phyloP scores from a whole-genome alignment of 2,113 vertebrate genomes.

The Suricata suricatta region DNA sequence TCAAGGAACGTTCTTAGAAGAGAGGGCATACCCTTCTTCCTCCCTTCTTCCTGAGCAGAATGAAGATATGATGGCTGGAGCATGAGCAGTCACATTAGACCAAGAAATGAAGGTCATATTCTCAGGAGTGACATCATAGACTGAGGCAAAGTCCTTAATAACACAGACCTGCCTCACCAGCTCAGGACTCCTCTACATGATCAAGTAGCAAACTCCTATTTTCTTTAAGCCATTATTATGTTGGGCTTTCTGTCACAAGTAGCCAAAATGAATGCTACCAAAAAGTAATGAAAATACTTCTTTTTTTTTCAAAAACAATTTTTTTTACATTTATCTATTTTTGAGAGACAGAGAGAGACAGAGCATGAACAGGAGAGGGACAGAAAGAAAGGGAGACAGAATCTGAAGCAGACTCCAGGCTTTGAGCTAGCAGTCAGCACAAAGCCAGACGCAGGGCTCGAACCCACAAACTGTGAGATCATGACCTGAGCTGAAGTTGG shows the following conservation, averaged over 20 bases:
- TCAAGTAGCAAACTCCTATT: neutral
- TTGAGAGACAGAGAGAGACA: too few relatives aligned
- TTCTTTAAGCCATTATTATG: neutral
- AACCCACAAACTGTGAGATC: too few relatives aligned
- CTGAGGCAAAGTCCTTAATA: neutral
- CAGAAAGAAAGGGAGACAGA: too few relatives aligned
- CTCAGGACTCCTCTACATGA: neutral
- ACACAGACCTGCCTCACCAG: neutral
- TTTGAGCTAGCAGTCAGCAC: too few relatives aligned
- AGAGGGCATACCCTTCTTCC: neutral
- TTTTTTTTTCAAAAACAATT: too few relatives aligned
- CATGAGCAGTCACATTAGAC: neutral
- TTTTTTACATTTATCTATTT: too few relatives aligned
- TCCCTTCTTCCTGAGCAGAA: neutral
- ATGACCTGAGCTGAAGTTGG: too few relatives aligned
- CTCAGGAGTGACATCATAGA: neutral
- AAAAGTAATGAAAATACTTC: neutral
- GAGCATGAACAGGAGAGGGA: too few relatives aligned
- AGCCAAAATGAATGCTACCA: constrained; percentile 13
- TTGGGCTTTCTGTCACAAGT: neutral
- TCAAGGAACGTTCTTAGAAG: neutral
- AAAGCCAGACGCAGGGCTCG: too few relatives aligned
- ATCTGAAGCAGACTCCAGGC: too few relatives aligned
- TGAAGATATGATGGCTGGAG: neutral
- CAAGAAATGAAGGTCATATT: neutral